Conservation (phyloP, 1,140 invertebrate species). For the Pogonognathellus flavescens region DNA sequence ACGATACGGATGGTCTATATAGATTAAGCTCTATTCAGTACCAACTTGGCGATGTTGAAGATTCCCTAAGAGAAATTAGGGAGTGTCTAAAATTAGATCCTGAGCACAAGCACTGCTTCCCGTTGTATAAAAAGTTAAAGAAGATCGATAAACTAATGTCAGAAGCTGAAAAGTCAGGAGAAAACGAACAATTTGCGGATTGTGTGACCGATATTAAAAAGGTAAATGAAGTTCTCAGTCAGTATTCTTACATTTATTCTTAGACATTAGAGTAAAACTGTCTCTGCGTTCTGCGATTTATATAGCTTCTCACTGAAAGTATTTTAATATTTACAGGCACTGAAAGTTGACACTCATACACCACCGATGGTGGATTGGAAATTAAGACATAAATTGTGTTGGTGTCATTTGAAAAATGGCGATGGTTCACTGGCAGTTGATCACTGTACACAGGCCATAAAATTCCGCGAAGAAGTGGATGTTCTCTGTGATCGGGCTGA, state of each 20-base stretch:
- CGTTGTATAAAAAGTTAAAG: slow-evolving; percentile 97
- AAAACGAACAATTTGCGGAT: slow-evolving; percentile 77
- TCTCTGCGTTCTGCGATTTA: too few species aligned
- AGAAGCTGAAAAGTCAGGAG: slow-evolving; percentile 74
- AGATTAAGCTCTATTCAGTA: slow-evolving; percentile 88
- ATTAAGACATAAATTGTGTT: slow-evolving; percentile 77
- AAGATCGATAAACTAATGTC: slow-evolving; percentile 93
- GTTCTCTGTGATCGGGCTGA: slow-evolving; percentile 93
- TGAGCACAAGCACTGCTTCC: slow-evolving; percentile 95
- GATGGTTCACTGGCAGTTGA: slow-evolving; percentile 76
- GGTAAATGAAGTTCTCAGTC: slow-evolving; percentile 68
- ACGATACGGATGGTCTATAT: slow-evolving; percentile 91
- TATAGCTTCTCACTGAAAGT: too few species aligned
- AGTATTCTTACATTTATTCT: background rate
- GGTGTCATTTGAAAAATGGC: slow-evolving; percentile 80
- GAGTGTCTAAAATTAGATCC: slow-evolving; percentile 98
- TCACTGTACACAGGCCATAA: slow-evolving; percentile 85
- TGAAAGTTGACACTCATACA: slow-evolving; percentile 76
- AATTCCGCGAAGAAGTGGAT: slow-evolving; percentile 82
- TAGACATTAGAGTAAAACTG: background rate
- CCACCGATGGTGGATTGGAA: slow-evolving; percentile 75
- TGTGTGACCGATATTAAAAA: slow-evolving; percentile 83
- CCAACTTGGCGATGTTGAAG: slow-evolving; percentile 89
- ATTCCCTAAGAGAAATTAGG: slow-evolving; percentile 91
- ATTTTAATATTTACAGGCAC: slow-evolving; percentile 70